Evolutionary conservation across 2,888 invertebrate genomes (phyloP), one percentile per base, ranked within the genome.

Genomic region (Chymomyza fuscimana): DNA sequence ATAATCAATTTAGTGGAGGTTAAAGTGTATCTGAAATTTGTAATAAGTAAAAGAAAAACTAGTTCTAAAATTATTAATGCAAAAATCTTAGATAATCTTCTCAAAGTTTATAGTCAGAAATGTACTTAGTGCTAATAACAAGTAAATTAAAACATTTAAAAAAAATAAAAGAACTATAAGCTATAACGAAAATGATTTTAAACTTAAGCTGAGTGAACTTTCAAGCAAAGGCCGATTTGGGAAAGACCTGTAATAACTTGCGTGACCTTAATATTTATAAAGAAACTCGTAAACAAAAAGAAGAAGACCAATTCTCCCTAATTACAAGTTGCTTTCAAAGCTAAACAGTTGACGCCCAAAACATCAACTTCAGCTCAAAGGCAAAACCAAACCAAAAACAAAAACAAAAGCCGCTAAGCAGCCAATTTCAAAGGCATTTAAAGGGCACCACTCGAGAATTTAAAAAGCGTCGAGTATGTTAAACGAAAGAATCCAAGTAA

Each of bases 401-500:
- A 58, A 0, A 50, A 3, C 4, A 40, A 29, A 65, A 65, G 12
- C 19, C 52, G 51, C 52, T 25, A 52, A 63, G 54, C 64, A 36
- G 56, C 67, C 67, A 59, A 74, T 72, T 74, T 83, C 78, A 84
- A 85, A 85, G 78, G 77, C 87, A 77, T 69, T 77, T 65, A 67
- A 75, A 65, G 64, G 29, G 64, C 32, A 52, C 52, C 79, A 78
- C 79, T 76, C 67, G 36, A 70, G 29, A 59, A 67, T 67, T 65
- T 66, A 64, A 77, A 50, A 50, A 72, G 85, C 82, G 83, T 78
- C 72, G 82, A 78, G 83, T 78, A 82, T 76, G 85, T 77, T 80
- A 82, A 86, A 82, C 78, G 80, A 73, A 67, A 67, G 82, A 74
- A 86, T 82, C 81, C 81, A 76, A 77, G 60, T 72, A 70, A 85